Evolutionary conservation across 2,888 invertebrate genomes (phyloP), one percentile per base, ranked within the genome.

Genomic region (Anthoptus insignis): DNA sequence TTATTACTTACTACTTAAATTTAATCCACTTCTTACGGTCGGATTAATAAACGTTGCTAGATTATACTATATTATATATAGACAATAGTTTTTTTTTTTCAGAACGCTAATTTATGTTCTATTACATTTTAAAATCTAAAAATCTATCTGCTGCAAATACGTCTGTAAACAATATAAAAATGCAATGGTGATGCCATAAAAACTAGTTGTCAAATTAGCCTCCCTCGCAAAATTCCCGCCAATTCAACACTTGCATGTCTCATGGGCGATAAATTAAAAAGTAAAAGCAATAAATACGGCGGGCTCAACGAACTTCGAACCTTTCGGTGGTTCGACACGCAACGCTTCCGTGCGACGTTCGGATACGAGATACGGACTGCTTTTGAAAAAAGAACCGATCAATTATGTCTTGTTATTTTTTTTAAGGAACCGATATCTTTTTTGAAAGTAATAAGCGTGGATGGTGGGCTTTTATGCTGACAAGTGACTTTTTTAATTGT

Each of bases 221-320:
- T n/a, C 2, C 27, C 37, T 59, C 16, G n/a, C 47, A 32, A 45
- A 42, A 14, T 54, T 61, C 47, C 29, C 65, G 37, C 27, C 24
- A 60, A 58, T 49, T 57, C 34, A 14, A 19, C 53, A 59, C 58
- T 65, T 50, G 49, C 45, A 58, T 53, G 32, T 65, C 21, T 50
- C 14, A 32, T 54, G 24, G 27, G 34, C 27, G 34, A 54, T 61
- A 61, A 61, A 61, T 61, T 61, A 61, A 76, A 75, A 76, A 76
- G 73, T 74, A 76, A 76, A 77, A 75, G 71, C 73, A 76, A 78
- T 75, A 76, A 76, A 76, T 77, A 74, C 71, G 67, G 70, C 64
- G 70, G 72, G 77, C 76, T 76, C 77, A 76, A 75, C 70, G 73
- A 71, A 72, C 73, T 60, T 42, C 24, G 53, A 54, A 45, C 69